phyloP scores from a whole-genome alignment of 2,113 vertebrate species.

The Gymnocephalus cernua region DNA sequence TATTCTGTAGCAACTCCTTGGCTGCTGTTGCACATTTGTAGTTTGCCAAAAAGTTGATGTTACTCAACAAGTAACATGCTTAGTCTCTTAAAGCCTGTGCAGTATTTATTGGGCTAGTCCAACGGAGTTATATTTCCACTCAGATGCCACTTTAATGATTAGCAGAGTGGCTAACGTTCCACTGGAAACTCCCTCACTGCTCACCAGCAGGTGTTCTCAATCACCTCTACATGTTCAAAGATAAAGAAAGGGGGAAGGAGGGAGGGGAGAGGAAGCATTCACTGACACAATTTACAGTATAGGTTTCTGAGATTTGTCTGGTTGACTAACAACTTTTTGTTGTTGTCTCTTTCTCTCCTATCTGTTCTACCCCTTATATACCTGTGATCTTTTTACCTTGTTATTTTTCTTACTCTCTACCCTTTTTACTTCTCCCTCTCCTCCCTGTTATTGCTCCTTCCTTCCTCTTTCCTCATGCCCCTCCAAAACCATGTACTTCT shows the following conservation, averaged over 20 bases:
- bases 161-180: constrained; percentile 77
- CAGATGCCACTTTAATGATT: constrained; percentile 77
- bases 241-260: constrained; percentile 48
- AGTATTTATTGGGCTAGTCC: constrained; percentile 36
- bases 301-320: constrained; percentile 13
- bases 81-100: constrained; percentile 17
- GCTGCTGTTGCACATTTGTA: constrained; percentile 59
- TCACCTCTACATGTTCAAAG: constrained; percentile 44
- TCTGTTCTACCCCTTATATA: constrained; percentile 12
- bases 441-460: constrained; percentile 70
- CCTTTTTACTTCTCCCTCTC: constrained; percentile 63
- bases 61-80: constrained; percentile 45
- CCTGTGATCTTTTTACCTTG: background rate
- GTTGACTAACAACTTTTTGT: constrained; percentile 33
- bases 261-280: background rate
- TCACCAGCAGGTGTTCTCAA: constrained; percentile 73
- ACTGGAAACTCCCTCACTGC: constrained; percentile 79
- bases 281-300: constrained; percentile 5
- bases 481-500: constrained; percentile 46
- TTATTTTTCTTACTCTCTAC: constrained; percentile 24
- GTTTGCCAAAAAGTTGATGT: constrained; percentile 44
- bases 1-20: constrained; percentile 60
- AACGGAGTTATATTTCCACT: constrained; percentile 68
- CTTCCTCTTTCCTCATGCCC: constrained; percentile 63
- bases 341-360: constrained; percentile 23